Conservation (phyloP, 2,797 vertebrate genomes). For the Fistularia commersonii region DNA sequence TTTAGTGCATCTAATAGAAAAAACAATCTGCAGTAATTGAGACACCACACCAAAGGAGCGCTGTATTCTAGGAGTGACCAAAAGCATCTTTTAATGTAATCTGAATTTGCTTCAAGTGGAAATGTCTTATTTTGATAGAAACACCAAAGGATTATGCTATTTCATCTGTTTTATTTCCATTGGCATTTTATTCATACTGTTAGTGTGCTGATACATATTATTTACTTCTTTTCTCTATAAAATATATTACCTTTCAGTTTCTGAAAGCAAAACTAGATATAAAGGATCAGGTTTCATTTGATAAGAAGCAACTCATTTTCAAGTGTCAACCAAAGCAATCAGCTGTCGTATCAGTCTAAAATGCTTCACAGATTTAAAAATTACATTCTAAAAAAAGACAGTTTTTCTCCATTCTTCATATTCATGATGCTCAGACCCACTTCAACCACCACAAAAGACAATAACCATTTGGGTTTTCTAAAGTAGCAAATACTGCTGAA, state of each 20-base stretch:
- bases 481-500: conserved; percentile 60
- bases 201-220: conserved; percentile 68
- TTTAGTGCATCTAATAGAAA: too few species aligned
- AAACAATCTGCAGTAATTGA: too few species aligned
- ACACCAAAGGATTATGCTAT: too few species aligned
- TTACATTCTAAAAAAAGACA: conserved; percentile 63
- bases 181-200: conserved; percentile 73
- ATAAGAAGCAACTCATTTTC: conserved; percentile 74
- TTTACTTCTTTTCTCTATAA: conserved; percentile 68
- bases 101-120: too few species aligned
- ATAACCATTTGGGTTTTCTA: conserved; percentile 38
- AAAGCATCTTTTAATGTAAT: too few species aligned
- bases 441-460: conserved; percentile 40
- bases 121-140: too few species aligned
- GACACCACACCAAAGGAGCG: too few species aligned
- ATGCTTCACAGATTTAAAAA: conserved; percentile 60
- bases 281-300: conserved; percentile 69
- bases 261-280: conserved; percentile 77
- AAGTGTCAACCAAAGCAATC: conserved; percentile 72
- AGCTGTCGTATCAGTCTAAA: conserved; percentile 55
- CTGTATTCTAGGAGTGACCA: too few species aligned
- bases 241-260: conserved; percentile 79
- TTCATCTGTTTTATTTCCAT: conserved; percentile 27
- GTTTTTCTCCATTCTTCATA: conserved; percentile 36
- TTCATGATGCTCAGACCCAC: conserved; percentile 40